Conservation (phyloP, 2,797 vertebrate genomes). For the Chromobotia macracanthus region DNA sequence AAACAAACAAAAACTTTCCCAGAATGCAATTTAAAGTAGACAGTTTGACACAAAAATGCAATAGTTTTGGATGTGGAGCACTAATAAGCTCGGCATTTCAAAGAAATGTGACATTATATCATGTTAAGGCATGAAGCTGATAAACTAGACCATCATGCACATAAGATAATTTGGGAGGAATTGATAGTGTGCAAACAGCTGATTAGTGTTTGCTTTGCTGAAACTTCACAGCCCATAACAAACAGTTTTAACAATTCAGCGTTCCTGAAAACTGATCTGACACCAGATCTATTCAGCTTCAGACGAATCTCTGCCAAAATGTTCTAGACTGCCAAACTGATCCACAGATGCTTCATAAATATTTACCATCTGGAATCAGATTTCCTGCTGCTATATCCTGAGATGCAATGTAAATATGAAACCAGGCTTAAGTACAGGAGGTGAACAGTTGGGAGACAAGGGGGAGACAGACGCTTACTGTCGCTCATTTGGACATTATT, state of each 20-base stretch:
- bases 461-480: too few species aligned
- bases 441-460: too few species aligned
- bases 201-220: slow-evolving; percentile 9
- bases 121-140: not conserved
- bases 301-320: slow-evolving; percentile 24
- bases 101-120: not conserved
- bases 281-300: not conserved
- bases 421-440: not conserved
- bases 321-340: slow-evolving; percentile 8
- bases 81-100: not conserved
- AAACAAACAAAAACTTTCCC: not conserved
- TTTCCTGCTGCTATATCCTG: slow-evolving; percentile 7
- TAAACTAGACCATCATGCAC: not conserved
- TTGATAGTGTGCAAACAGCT: not conserved
- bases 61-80: not conserved
- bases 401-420: slow-evolving; percentile 21
- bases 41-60: not conserved
- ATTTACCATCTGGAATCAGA: slow-evolving; percentile 32
- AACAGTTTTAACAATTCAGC: not conserved
- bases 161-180: not conserved
- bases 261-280: slow-evolving; percentile 17
- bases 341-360: slow-evolving; percentile 26
- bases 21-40: not conserved
- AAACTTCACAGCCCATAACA: not conserved
- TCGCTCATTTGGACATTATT: too few species aligned